These are phyloP conservation scores for Spinibarbus caldwelli DNA, from an alignment of 2,797 vertebrate species.

Conservation along the genomic window DNA sequence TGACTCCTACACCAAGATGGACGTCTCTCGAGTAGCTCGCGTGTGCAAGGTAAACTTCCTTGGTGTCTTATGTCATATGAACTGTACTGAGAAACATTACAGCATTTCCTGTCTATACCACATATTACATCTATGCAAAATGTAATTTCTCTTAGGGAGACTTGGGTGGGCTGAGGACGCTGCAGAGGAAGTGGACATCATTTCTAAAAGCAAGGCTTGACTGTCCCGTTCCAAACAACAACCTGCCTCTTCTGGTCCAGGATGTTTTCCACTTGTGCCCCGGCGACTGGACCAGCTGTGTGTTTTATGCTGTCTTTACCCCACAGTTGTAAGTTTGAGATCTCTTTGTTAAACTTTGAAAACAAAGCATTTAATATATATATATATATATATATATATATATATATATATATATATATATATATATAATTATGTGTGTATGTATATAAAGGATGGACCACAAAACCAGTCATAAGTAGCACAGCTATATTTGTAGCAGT, in stretches of 20 bases:
- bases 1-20: conserved; percentile 79
- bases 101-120: not conserved
- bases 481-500: too few species aligned
- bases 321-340: conserved; percentile 75
- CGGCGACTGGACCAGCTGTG: conserved; percentile 70
- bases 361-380: too few species aligned
- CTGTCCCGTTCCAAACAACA: conserved; percentile 75
- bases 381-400: too few species aligned
- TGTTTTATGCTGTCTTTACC: conserved; percentile 82
- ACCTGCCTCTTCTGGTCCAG: conserved; percentile 79
- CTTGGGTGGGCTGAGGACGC: conserved; percentile 72
- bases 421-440: too few species aligned
- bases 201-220: conserved; percentile 82
- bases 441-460: too few species aligned
- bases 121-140: not conserved
- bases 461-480: too few species aligned
- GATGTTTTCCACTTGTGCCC: conserved; percentile 80
- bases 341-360: too few species aligned
- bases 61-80: not conserved
- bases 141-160: conserved; percentile 70
- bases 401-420: too few species aligned
- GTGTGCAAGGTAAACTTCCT: conserved; percentile 81
- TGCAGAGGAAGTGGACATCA: conserved; percentile 83
- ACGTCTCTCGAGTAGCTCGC: conserved; percentile 82
- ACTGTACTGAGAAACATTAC: not conserved